A percentile compares a stretch with the other conserved stretches of the same genome.
Evolutionary conservation across 2,888 invertebrate genomes (phyloP).

Genomic region (Schrankia costaestrigalis): DNA sequence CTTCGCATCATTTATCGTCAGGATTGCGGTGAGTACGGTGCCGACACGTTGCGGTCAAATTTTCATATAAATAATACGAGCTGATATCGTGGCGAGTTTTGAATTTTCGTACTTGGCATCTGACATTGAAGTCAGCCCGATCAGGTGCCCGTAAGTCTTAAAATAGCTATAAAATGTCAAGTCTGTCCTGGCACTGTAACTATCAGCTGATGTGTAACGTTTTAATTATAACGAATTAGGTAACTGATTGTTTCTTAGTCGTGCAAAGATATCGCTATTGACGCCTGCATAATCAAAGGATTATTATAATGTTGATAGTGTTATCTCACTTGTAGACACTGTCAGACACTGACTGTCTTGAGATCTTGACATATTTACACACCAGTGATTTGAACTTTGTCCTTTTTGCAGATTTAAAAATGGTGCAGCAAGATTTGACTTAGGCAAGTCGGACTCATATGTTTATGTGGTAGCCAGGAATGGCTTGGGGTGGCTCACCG

Average conservation of each 20-base stretch:
- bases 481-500: slow-evolving; percentile 63
- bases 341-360: slow-evolving; percentile 45
- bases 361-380: slow-evolving; percentile 46
- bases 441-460: slow-evolving; percentile 55
- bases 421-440: slow-evolving; percentile 81
- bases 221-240: slow-evolving; percentile 72
- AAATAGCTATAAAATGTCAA: slow-evolving; percentile 78
- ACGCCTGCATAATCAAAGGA: slow-evolving; percentile 44
- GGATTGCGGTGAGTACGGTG: slow-evolving; percentile 74
- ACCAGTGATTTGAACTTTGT: slow-evolving; percentile 50
- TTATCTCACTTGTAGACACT: slow-evolving; percentile 44
- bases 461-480: slow-evolving; percentile 46
- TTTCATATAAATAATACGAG: slow-evolving; percentile 27
- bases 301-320: slow-evolving; percentile 49
- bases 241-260: slow-evolving; percentile 51
- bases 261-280: slow-evolving; percentile 48
- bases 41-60: slow-evolving; percentile 20
- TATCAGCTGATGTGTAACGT: slow-evolving; percentile 75
- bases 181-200: slow-evolving; percentile 71
- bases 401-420: slow-evolving; percentile 73
- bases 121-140: slow-evolving; percentile 74
- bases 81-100: slow-evolving; percentile 22
- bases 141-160: slow-evolving; percentile 75
- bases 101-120: slow-evolving; percentile 48
- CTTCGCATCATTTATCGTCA: slow-evolving; percentile 76